Base-by-base conservation (phyloP, 2,113 vertebrate genomes). In the Struthio camelus region DNA sequence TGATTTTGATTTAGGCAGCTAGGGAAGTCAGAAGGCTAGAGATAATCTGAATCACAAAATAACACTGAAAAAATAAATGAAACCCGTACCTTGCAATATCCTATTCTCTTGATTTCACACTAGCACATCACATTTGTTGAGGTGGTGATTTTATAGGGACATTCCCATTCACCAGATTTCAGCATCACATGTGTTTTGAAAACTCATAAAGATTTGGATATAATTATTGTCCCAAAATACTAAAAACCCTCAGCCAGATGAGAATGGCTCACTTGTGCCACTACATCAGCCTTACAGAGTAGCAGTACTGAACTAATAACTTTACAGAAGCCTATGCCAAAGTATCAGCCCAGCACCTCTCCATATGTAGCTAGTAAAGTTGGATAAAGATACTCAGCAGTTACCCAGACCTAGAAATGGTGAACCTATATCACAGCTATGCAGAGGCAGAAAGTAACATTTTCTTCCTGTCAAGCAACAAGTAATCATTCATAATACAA, bases 81-180 rank as follows among this genome's bases (percentile, higher is more conserved):
- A 83, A 70, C 83, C 38, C 9, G 56, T 7, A 1, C 10, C 25
- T 7, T 23, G 34, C 62, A 67, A 77, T 24, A 0, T 0, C 3
- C 2, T 9, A 1, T 51, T 88, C 3, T 14, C 6, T 73, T 65
- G 5, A 28, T 69, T 86, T 77, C 14, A 42, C 6, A 3, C 17
- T 38, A 23, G n/a, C 27, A 48, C 9, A 51, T 3, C 16, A 44
- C 84, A 53, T 17, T 59, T 6, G 0, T 14, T 40, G 15, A 65
- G 36, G 6, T 23, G 12, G 4, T 76, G 27, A 61, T 90, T 85
- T 90, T 77, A 71, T 25, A 23, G 12, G n/a, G 19, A 58, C 28
- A 6, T 11, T 25, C 10, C 20, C 42, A 4, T 40, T 81, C 7
- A 51, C 1, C 8, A 51, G 11, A 69, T 85, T 83, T 88, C 32